Evolutionary conservation across 2,888 invertebrate genomes (phyloP), one percentile per base, ranked within the genome.

Genomic region (Suillia variegata): DNA sequence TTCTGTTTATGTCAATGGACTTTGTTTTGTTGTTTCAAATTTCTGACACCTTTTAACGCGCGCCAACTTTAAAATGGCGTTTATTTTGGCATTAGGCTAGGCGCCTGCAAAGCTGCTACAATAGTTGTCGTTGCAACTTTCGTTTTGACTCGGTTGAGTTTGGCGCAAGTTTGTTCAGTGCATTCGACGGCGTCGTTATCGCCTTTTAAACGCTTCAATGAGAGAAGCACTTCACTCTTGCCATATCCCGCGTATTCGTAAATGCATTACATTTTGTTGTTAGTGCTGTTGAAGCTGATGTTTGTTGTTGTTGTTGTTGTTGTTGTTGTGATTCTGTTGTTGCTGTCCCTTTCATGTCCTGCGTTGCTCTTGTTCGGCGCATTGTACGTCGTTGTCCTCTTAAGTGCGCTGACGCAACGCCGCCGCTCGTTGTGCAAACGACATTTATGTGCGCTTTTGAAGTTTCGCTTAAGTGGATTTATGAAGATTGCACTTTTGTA

Each of bases 401-500:
- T n/a, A n/a, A 24, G 13, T 38, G 8, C 38, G 42, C 15, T 53
- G 21, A 22, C 48, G 56, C 54, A n/a, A n/a, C n/a, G n/a, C n/a
- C n/a, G n/a, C n/a, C n/a, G n/a, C n/a, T n/a, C n/a, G n/a, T n/a
- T 64, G 59, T 64, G 59, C 57, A 65, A 65, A 63, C 66, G 68
- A 66, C 67, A 64, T 67, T 67, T 66, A 66, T 67, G 65, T 61
- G 60, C 60, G 61, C 67, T 63, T 57, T 65, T 66, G 65, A 66
- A 66, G 66, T 65, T 45, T 65, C 65, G 64, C 64, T 65, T 67
- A 67, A 67, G 67, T 67, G 66, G 66, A 67, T 67, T 67, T 66
- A 66, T 67, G 67, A 65, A 67, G 67, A 66, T 65, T 65, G 67
- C 67, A 67, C 65, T 64, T 65, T 65, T 64, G 65, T 68, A 66